Percentiles rank a stretch among this genome's conserved stretches.
These are phyloP conservation scores for Argyresthia albistria DNA, from an alignment of 2,888 invertebrate genomes.

Conservation along the genomic window DNA sequence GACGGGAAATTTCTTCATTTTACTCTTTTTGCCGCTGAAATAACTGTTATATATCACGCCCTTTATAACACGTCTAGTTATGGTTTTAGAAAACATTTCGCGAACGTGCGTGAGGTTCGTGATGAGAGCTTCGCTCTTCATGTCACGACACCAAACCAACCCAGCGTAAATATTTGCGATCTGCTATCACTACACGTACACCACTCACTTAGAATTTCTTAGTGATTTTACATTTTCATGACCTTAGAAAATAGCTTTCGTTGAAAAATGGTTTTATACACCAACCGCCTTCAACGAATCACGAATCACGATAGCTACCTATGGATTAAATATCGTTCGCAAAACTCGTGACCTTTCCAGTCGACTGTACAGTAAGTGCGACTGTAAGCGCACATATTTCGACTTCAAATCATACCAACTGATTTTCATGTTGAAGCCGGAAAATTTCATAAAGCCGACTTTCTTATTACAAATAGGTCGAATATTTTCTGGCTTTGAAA, in stretches of 20 bases:
- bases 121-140: too few relatives aligned
- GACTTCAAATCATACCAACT: neutral
- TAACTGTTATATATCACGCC: conserved; percentile 39
- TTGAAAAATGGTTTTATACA: too few relatives aligned
- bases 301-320: too few relatives aligned
- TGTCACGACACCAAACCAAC: too few relatives aligned
- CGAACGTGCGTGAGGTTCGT: neutral
- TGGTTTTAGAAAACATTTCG: neutral
- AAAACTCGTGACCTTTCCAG: too few relatives aligned
- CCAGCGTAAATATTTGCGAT: too few relatives aligned
- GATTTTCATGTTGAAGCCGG: neutral
- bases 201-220: too few relatives aligned
- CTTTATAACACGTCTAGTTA: conserved; percentile 16
- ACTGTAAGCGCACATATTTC: neutral
- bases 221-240: too few relatives aligned
- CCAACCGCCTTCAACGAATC: too few relatives aligned
- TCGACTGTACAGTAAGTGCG: neutral
- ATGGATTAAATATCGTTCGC: too few relatives aligned
- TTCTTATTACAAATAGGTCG: neutral
- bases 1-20: conserved; percentile 45
- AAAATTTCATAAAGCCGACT: neutral
- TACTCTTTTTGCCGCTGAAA: conserved; percentile 36
- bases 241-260: too few relatives aligned
- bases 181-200: too few relatives aligned
- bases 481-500: neutral